Conservation (phyloP, 1,140 invertebrate species). For the Hycleus phaleratus region DNA sequence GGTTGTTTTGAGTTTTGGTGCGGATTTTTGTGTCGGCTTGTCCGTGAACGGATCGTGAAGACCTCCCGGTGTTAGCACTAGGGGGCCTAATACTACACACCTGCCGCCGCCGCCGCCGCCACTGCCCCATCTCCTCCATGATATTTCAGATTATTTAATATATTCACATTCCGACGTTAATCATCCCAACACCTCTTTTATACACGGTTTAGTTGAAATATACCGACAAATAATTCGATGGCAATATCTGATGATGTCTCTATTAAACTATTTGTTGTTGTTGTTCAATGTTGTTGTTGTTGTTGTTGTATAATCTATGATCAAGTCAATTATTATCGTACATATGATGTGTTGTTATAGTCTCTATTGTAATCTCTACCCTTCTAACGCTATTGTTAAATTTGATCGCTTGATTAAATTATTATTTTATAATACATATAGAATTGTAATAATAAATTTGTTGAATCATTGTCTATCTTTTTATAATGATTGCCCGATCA, state of each 20-base stretch:
- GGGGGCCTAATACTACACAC: constrained; percentile 23
- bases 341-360: constrained; percentile 11
- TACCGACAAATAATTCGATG: constrained; percentile 9
- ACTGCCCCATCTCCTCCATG: constrained; percentile 24
- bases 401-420: constrained; percentile 14
- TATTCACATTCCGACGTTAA: constrained; percentile 38
- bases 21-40: too few relatives aligned
- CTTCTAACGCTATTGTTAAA: constrained; percentile 1
- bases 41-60: not conserved
- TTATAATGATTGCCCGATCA: too few relatives aligned
- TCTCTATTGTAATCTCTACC: not conserved
- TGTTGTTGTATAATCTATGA: too few relatives aligned
- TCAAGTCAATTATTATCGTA: too few relatives aligned
- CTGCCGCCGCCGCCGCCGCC: too few relatives aligned
- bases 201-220: constrained; percentile 4
- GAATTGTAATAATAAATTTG: too few relatives aligned
- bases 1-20: too few relatives aligned
- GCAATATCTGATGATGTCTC: constrained; percentile 9
- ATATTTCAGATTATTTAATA: constrained; percentile 35
- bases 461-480: too few relatives aligned
- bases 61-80: constrained; percentile 24
- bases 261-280: constrained; percentile 12
- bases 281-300: not conserved
- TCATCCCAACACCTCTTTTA: constrained; percentile 35
- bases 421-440: constrained; percentile 4